Evolutionary conservation across 1,140 invertebrate genomes (phyloP).

Genomic region (Pogonognathellus flavescens): DNA sequence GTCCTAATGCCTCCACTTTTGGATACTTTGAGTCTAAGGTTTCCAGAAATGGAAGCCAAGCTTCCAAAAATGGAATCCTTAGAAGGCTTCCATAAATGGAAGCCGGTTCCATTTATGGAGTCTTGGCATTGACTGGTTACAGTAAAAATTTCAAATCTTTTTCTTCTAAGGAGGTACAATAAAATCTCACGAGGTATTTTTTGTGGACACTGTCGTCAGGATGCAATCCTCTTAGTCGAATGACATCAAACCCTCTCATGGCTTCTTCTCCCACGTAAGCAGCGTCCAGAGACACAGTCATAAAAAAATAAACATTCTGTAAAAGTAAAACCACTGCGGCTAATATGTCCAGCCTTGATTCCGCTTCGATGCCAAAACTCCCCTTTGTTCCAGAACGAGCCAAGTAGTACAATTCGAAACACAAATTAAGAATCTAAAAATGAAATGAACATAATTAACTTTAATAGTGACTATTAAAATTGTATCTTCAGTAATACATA

Average conservation of each 20-base stretch:
- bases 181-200: conserved; percentile 58
- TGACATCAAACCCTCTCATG: conserved; percentile 55
- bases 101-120: no score
- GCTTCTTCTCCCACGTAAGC: conserved; percentile 62
- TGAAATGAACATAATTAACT: no score
- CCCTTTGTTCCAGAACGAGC: conserved; percentile 49
- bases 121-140: no score
- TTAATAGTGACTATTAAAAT: no score
- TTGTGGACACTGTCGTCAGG: conserved; percentile 51
- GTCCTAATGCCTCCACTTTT: no score
- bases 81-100: no score
- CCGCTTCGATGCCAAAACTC: not conserved
- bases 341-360: conserved; percentile 56
- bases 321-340: conserved; percentile 53
- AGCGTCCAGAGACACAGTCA: conserved; percentile 62
- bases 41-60: no score
- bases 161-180: no score
- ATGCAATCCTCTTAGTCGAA: conserved; percentile 45
- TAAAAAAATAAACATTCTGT: conserved; percentile 64
- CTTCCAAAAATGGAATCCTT: no score
- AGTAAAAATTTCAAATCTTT: no score
- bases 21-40: no score
- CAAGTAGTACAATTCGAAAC: conserved; percentile 66
- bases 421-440: conserved; percentile 64
- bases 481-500: no score